Evolutionary conservation across 1,140 invertebrate genomes (phyloP), one percentile per base, ranked within the genome.

Genomic region (Wiebesia pumilae): DNA sequence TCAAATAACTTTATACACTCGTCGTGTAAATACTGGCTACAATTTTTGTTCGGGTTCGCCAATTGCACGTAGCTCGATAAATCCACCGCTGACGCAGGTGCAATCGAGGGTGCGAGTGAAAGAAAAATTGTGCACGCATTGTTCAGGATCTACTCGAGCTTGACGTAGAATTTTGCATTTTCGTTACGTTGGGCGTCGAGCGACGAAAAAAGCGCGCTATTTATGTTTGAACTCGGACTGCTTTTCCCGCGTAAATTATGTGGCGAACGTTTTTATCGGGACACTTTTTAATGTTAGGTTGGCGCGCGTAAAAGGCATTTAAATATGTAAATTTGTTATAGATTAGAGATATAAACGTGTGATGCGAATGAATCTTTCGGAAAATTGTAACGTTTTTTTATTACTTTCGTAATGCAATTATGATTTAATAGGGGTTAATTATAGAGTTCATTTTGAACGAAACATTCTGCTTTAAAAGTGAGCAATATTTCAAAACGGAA

Each of bases 341-440:
- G 80, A 69, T 81, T 80, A 80, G n/a, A 14, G n/a, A 19, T 40
- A 73, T 40, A 30, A 73, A 40, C 69, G 81, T 75, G 81, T 30
- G 69, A 65, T 58, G 81, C n/a, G 75, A 75, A 75, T 83, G 47
- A 82, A 82, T 69, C 47, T 82, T 82, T 71, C 43, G 81, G 62
- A 33, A 82, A 40, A 82, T 82, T 30, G 38, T 67, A 12, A 30
- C 19, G 4, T 67, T 69, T 82, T 82, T 30, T 69, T 38, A 51
- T 71, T 51, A 33, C 38, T 24, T 4, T 71, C 65, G 40, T 33
- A n/a, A 81, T 67, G 21, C 67, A 40, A 81, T 38, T 67, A 65
- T 67, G 58, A 82, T 82, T 69, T 71, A 71, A 71, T 81, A 30
- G 40, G 6, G 62, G 51, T 6, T 65, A 81, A 81, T 81, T 38